Evolutionary conservation across 2,797 vertebrate genomes (phyloP).

Genomic region (Pseudochromis fuscus): DNA sequence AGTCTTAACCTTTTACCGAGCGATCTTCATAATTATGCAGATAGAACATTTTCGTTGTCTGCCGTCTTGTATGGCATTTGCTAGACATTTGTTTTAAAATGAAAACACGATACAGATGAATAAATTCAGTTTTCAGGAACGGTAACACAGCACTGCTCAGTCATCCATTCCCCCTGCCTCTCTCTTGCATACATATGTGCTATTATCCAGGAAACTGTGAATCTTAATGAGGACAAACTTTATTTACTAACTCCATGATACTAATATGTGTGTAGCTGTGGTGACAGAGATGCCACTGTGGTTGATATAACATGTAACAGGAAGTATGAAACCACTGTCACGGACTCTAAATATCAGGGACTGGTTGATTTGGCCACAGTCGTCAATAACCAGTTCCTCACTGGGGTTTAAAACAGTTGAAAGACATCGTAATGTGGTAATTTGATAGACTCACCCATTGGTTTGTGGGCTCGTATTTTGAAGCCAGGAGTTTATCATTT

Average conservation of each 20-base stretch:
- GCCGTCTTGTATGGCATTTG: slow-evolving; percentile 51
- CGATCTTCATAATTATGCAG: slow-evolving; percentile 29
- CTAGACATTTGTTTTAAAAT: slow-evolving; percentile 53
- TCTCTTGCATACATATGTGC: neutral
- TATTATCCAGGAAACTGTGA: neutral
- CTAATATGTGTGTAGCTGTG: neutral
- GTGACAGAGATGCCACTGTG: slow-evolving; percentile 24
- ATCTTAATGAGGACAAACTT: neutral
- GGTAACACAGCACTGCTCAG: slow-evolving; percentile 5
- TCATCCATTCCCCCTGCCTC: neutral
- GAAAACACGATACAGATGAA: slow-evolving; percentile 56
- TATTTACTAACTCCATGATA: neutral
- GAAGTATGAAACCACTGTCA: neutral
- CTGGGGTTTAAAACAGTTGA: neutral
- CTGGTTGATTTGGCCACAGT: neutral
- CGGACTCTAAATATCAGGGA: slow-evolving; percentile 26
- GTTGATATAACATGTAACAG: slow-evolving; percentile 1
- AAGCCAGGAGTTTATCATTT: too few relatives aligned
- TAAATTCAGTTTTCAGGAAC: slow-evolving; percentile 13
- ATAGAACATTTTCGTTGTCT: slow-evolving; percentile 30
- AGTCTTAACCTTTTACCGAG: slow-evolving; percentile 53
- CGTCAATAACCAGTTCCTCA: neutral
- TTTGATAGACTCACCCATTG: too few relatives aligned
- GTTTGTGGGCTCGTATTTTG: too few relatives aligned
- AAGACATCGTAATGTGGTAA: too few relatives aligned